phyloP scores from a whole-genome alignment of 2,797 vertebrate species.

The Okamejei kenojei region DNA sequence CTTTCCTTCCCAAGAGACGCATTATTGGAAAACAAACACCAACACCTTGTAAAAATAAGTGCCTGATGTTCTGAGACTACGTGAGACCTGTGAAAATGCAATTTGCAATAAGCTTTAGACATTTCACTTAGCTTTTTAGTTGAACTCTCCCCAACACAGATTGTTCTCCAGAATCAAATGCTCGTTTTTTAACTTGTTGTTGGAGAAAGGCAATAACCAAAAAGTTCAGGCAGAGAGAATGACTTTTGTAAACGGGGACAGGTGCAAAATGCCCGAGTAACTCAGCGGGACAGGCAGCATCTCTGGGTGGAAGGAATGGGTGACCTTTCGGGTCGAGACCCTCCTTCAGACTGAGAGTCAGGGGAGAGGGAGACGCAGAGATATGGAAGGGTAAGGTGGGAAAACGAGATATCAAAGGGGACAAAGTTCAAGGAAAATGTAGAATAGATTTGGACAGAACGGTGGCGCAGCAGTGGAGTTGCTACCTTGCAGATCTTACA shows the following conservation, averaged over 20 bases:
- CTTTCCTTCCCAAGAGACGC: constrained; percentile 19
- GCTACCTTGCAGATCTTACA: too few species aligned
- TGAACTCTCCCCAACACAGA: constrained; percentile 28
- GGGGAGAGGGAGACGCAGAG: too few species aligned
- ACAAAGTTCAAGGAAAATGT: too few species aligned
- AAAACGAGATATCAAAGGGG: too few species aligned
- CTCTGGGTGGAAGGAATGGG: too few species aligned
- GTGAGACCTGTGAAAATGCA: constrained; percentile 34
- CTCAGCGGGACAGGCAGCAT: too few species aligned
- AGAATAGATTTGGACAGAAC: too few species aligned
- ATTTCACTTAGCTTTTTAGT: constrained; percentile 33
- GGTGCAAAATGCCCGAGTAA: too few species aligned
- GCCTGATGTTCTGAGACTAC: constrained; percentile 24
- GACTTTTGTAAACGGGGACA: not conserved
- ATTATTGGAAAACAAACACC: constrained; percentile 37
- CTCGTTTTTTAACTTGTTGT: not conserved
- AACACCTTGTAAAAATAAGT: constrained; percentile 37
- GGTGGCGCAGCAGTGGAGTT: too few species aligned
- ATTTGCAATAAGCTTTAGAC: constrained; percentile 35
- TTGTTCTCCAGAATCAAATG: not conserved
- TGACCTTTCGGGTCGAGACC: too few species aligned
- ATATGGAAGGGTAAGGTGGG: too few species aligned
- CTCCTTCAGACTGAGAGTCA: too few species aligned
- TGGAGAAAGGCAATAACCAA: not conserved
- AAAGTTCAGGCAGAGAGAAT: not conserved